Evolutionary conservation across 2,113 vertebrate genomes (phyloP).

Genomic region (Ochotona curzoniae): DNA sequence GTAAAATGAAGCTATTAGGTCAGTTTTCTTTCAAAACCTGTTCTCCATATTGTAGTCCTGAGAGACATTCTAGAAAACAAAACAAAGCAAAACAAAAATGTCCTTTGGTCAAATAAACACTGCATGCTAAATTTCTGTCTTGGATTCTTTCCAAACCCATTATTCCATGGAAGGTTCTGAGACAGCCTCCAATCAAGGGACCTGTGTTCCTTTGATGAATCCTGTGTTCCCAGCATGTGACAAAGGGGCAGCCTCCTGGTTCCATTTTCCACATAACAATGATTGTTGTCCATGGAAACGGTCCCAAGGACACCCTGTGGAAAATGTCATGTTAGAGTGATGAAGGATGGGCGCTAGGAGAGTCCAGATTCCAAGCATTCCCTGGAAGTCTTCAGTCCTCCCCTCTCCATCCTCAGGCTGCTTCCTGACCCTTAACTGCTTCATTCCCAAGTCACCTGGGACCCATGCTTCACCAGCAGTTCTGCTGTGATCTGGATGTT

Average conservation of each 20-base stretch:
- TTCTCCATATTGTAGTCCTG: conserved; percentile 39
- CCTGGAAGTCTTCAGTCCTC: not conserved
- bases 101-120: conserved; percentile 26
- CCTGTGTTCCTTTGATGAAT: conserved; percentile 24
- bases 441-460: not conserved
- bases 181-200: not conserved
- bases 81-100: not conserved
- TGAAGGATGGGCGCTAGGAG: not conserved
- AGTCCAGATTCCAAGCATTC: not conserved
- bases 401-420: not conserved
- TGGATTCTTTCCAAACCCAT: conserved; percentile 15
- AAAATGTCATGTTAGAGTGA: not conserved
- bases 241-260: not conserved
- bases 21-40: conserved; percentile 27
- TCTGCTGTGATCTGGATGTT: not conserved
- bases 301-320: not conserved
- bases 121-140: not conserved
- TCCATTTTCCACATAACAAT: not conserved
- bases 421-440: not conserved
- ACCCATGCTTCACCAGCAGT: not conserved
- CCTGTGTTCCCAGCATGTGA: not conserved
- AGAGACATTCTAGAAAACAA: conserved; percentile 11
- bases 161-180: not conserved
- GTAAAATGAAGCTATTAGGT: conserved; percentile 23
- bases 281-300: conserved; percentile 30